phyloP scores from a whole-genome alignment of 2,888 invertebrate species.

The Platycheirus rosarum region DNA sequence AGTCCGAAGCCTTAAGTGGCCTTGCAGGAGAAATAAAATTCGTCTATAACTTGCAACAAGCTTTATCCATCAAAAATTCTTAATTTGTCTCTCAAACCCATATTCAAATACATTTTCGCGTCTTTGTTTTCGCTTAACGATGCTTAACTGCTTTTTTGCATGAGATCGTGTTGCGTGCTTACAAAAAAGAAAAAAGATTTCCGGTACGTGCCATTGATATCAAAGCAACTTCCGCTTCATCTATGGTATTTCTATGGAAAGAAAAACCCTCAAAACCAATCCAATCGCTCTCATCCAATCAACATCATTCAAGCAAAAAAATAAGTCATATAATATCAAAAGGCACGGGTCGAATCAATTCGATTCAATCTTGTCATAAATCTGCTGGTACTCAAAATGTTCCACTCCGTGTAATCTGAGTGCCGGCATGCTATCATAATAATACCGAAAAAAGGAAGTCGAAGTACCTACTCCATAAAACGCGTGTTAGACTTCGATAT shows the following conservation, averaged over 20 bases:
- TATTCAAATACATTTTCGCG: no score
- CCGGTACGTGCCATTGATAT: conserved; percentile 20
- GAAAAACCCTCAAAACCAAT: neutral
- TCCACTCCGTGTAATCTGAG: conserved; percentile 11
- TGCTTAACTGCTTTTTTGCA: neutral
- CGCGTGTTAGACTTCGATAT: conserved; percentile 35
- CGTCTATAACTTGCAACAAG: no score
- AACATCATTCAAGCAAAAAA: neutral
- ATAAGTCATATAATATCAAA: neutral
- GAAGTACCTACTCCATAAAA: neutral
- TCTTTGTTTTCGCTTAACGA: neutral
- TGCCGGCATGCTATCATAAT: conserved; percentile 1
- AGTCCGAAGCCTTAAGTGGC: no score
- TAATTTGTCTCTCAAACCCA: no score
- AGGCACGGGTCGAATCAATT: conserved; percentile 24
- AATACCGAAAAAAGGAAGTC: neutral
- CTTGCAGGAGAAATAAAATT: no score
- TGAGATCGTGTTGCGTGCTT: neutral
- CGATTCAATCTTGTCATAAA: conserved; percentile 27
- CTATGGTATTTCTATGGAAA: conserved; percentile 5
- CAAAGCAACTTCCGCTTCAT: conserved; percentile 1
- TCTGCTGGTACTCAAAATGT: conserved; percentile 40
- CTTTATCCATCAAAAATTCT: no score
- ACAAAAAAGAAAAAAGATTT: neutral
- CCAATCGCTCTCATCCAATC: neutral